Percentiles rank a stretch among this genome's conserved stretches.
These are phyloP conservation scores for Pangasius macronema DNA, from an alignment of 2,797 vertebrate genomes.

Conservation along the genomic window DNA sequence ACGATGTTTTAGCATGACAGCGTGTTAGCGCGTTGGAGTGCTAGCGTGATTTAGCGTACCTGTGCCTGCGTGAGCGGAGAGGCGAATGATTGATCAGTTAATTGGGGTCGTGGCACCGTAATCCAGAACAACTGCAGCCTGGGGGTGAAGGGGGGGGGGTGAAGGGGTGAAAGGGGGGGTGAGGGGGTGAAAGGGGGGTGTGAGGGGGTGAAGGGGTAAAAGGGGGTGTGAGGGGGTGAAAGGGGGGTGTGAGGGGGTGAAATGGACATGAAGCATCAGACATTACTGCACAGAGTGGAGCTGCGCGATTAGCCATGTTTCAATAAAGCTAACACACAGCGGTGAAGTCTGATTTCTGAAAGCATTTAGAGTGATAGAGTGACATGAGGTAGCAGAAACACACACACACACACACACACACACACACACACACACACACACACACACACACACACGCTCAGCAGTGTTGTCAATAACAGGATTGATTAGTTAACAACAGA, in stretches of 20 bases:
- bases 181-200: neutral
- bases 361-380: conserved; percentile 8
- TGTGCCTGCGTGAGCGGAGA: conserved; percentile 29
- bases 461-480: neutral
- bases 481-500: neutral
- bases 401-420: neutral
- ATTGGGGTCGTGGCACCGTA: conserved; percentile 29
- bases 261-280: conserved; percentile 8
- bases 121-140: conserved; percentile 44
- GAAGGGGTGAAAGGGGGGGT: neutral
- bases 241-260: neutral
- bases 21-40: conserved; percentile 14
- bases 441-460: neutral
- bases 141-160: neutral
- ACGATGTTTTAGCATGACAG: neutral
- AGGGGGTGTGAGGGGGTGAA: too few relatives aligned
- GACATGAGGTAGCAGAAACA: neutral
- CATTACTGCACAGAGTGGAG: conserved; percentile 9
- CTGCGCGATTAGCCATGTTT: neutral
- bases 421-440: neutral
- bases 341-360: neutral
- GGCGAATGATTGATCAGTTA: conserved; percentile 52
- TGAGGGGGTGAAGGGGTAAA: neutral
- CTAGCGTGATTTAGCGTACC: conserved; percentile 41
- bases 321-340: neutral